Conservation (phyloP, 2,797 vertebrate genomes). For the Sphaeramia orbicularis region DNA sequence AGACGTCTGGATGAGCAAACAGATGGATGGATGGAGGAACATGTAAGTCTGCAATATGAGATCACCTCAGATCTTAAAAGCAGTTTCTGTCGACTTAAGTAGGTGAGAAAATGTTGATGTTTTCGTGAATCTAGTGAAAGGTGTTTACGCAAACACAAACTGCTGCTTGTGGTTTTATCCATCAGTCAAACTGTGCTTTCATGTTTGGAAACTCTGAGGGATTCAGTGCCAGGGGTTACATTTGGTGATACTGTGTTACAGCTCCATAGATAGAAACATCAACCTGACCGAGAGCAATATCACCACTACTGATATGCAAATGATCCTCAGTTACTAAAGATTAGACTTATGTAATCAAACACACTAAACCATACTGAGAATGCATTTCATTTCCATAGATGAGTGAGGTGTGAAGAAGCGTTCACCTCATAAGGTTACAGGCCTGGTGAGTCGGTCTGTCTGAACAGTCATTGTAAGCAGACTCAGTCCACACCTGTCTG, state of each 20-base stretch:
- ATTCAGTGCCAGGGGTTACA: conserved; percentile 7
- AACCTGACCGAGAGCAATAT: conserved; percentile 28
- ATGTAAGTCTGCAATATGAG: conserved; percentile 44
- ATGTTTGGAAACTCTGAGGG: conserved; percentile 25
- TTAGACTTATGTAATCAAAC: conserved; percentile 32
- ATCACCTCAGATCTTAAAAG: background rate
- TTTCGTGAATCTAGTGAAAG: background rate
- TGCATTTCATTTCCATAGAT: conserved; percentile 63
- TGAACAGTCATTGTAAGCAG: conserved; percentile 31
- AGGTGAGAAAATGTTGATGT: background rate
- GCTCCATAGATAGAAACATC: conserved; percentile 29
- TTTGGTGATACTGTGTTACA: conserved; percentile 5
- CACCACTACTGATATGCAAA: conserved; percentile 63
- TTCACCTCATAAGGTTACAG: conserved; percentile 62
- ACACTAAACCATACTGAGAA: conserved; percentile 33
- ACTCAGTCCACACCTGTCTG: conserved; percentile 17
- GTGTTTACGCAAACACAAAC: background rate
- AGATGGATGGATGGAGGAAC: conserved; percentile 40
- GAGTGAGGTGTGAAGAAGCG: conserved; percentile 34
- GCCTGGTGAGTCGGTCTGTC: conserved; percentile 33
- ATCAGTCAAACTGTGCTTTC: conserved; percentile 11
- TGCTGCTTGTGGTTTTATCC: background rate
- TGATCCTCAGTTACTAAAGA: conserved; percentile 13
- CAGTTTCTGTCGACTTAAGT: background rate
- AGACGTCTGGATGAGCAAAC: conserved; percentile 34